Percentiles rank a stretch among this genome's conserved stretches.
Evolutionary conservation across 2,797 vertebrate species (phyloP).

Genomic region (Spatula versicolor): DNA sequence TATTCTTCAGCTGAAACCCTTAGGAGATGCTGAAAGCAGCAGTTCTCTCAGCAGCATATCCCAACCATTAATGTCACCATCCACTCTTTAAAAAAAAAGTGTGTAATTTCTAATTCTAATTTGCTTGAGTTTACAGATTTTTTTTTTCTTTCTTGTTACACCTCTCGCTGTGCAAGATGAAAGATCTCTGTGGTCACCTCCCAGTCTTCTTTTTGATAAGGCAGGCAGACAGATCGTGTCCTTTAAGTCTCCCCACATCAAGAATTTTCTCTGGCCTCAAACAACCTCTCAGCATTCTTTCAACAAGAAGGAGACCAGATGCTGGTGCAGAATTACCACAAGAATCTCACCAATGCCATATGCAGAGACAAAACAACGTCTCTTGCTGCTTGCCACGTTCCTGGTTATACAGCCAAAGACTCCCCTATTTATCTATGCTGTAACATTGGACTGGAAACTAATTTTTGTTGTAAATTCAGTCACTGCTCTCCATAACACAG

Average conservation of each 20-base stretch:
- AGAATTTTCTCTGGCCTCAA: background rate
- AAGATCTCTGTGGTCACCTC: background rate
- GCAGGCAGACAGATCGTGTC: background rate
- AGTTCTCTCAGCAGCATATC: background rate
- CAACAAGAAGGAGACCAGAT: background rate
- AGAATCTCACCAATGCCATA: background rate
- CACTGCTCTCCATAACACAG: background rate
- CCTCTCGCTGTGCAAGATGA: background rate
- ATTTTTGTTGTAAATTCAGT: background rate
- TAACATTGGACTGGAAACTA: background rate
- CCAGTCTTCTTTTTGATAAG: background rate
- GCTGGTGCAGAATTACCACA: background rate
- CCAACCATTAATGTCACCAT: background rate
- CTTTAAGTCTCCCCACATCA: background rate
- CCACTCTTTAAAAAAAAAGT: background rate
- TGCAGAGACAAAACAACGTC: background rate
- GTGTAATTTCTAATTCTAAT: background rate
- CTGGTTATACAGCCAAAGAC: background rate
- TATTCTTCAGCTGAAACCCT: background rate
- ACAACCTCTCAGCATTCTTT: background rate
- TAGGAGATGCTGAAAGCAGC: background rate
- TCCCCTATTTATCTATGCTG: background rate
- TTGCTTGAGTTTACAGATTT: background rate
- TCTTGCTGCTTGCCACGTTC: background rate
- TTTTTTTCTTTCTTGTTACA: background rate